Evolutionary conservation across 2,113 vertebrate species (phyloP), one percentile per base, ranked within the genome.

Genomic region (Dasyornis broadbenti): DNA sequence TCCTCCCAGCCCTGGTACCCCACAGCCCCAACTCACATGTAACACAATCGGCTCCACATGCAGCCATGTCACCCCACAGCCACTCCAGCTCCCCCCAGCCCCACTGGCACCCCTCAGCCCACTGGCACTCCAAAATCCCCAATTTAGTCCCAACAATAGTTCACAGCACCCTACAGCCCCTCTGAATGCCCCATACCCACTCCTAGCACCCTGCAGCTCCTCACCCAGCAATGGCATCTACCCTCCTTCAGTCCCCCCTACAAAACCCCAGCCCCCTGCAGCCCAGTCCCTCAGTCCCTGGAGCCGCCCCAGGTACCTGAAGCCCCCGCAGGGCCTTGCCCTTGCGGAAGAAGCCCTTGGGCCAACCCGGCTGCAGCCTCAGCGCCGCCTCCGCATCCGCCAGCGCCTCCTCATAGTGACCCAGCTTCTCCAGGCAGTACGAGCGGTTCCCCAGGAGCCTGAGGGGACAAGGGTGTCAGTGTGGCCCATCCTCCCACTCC

Each of bases 381-480:
- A 99, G 97, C 0, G 98, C 97, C 2, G 97, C 52, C 24, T 98
- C 97, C 0, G 99, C 98, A 2, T 99, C 99, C 1, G 61, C 60
- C 54, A 99, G 97, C 6, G 98, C 98, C 39, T 97, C 98, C 18
- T 94, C 92, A 4, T 97, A 98, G 15, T 97, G 94, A 66, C 96
- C 95, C 77, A 98, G 89, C 68, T 97, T 97, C 90, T 99, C 99
- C 18, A 98, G 98, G 96, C 99, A 99, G 81, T 98, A 98, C 0
- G 99, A 99, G 7, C 98, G 98, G 94, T 99, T 99, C 72, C 99
- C 99, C 83, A 99, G 98, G 53, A 99, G 97, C 91, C 99, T 99
- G 91, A 7, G 14, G 89, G 66, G 10, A 88, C 11, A 11, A 7
- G 4, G 19, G 5, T 10, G 28, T 59, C 7, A 6, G 10, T 6